Percentiles rank a stretch among this genome's conserved stretches.
These are phyloP conservation scores for Drosophila neonasuta DNA, from an alignment of 2,888 invertebrate species.

Conservation along the genomic window DNA sequence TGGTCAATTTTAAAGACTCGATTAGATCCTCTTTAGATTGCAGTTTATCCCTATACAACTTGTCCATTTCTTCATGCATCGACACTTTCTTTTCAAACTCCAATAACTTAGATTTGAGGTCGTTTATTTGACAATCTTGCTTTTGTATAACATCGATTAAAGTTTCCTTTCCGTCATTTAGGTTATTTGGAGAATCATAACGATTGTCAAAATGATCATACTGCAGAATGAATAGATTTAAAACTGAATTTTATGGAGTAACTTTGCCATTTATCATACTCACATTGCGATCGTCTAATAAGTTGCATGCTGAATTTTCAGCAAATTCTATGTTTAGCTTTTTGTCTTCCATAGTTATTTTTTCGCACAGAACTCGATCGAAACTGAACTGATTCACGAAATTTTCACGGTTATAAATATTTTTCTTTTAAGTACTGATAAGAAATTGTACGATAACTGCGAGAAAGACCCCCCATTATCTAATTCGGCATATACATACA, in stretches of 20 bases:
- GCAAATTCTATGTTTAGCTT: constrained; percentile 25
- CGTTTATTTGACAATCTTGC: constrained; percentile 13
- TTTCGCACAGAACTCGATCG: neutral
- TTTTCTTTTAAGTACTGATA: constrained; percentile 19
- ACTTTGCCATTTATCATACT: neutral
- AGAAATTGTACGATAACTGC: neutral
- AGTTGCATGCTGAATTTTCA: neutral
- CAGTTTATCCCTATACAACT: constrained; percentile 20
- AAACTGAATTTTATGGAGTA: neutral
- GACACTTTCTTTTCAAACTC: constrained; percentile 20
- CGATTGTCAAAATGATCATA: constrained; percentile 15
- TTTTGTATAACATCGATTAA: neutral
- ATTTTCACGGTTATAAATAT: neutral
- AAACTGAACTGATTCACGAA: constrained; percentile 16
- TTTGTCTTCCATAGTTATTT: constrained; percentile 15
- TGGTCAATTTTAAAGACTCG: constrained; percentile 7
- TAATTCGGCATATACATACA: neutral
- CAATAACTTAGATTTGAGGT: constrained; percentile 3
- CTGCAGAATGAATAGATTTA: neutral
- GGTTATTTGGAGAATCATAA: neutral
- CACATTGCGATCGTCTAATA: constrained; percentile 1
- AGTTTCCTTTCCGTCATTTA: neutral
- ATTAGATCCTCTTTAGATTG: constrained; percentile 22
- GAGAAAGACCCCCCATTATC: constrained; percentile 11
- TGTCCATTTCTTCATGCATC: constrained; percentile 14